Percentiles rank a stretch among this genome's conserved stretches.
phyloP scores from a whole-genome alignment of 2,797 vertebrate genomes.

The Cirrhinus molitorella region DNA sequence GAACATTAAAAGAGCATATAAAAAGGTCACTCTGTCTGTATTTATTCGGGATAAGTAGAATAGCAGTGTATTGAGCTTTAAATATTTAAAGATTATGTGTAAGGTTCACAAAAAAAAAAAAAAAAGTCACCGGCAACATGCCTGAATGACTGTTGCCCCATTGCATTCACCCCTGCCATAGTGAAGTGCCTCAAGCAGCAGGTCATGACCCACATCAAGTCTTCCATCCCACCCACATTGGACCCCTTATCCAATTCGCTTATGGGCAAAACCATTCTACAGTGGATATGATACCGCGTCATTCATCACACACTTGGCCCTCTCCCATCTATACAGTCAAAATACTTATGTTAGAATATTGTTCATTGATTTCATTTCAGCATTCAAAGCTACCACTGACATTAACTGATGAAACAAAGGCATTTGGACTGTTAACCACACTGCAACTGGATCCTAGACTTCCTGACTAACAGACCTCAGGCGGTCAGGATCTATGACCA shows the following conservation, averaged over 20 bases:
- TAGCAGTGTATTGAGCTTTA: background rate
- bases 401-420: constrained; percentile 10
- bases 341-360: constrained; percentile 11
- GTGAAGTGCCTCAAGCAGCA: constrained; percentile 47
- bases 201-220: constrained; percentile 40
- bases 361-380: constrained; percentile 18
- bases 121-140: constrained; percentile 80
- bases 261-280: background rate
- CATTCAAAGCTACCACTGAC: constrained; percentile 1
- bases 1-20: constrained; percentile 10
- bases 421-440: constrained; percentile 15
- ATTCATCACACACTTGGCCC: constrained; percentile 7
- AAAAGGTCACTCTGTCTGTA: background rate
- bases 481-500: constrained; percentile 38
- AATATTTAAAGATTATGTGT: background rate
- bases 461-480: constrained; percentile 47
- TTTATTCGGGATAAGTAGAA: background rate
- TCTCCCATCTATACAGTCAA: background rate
- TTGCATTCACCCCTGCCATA: constrained; percentile 37
- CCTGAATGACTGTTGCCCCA: constrained; percentile 65
- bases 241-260: constrained; percentile 19
- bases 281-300: background rate
- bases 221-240: constrained; percentile 45
- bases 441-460: constrained; percentile 40
- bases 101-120: constrained; percentile 63